Conservation (phyloP, 2,888 invertebrate genomes). For the Halocaridina rubra region DNA sequence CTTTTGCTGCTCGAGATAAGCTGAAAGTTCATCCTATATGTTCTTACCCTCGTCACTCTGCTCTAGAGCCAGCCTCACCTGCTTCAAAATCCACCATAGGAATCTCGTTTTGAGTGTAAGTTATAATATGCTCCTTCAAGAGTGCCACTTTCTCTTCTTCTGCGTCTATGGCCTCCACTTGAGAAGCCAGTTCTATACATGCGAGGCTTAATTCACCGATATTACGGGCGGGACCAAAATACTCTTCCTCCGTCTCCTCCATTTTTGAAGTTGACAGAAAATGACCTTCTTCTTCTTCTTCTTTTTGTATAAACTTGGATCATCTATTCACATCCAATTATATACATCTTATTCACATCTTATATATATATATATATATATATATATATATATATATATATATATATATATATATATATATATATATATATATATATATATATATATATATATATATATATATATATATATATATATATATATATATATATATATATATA, state of each 20-base stretch:
- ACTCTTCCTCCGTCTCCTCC: background rate
- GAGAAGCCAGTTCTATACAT: conserved; percentile 20
- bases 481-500: background rate
- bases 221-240: conserved; percentile 7
- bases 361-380: background rate
- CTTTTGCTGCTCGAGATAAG: no score
- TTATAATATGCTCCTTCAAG: conserved; percentile 21
- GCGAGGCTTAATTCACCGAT: conserved; percentile 34
- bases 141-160: conserved; percentile 4
- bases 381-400: background rate
- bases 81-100: conserved; percentile 55
- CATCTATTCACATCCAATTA: background rate
- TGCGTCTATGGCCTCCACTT: background rate
- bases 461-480: background rate
- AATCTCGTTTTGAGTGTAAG: conserved; percentile 11
- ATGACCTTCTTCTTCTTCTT: background rate
- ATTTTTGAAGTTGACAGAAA: background rate
- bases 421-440: background rate
- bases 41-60: no score
- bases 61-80: conserved; percentile 35
- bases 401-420: background rate
- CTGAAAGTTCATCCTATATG: no score
- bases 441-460: background rate
- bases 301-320: background rate
- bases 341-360: no score